Percentiles rank a stretch among this genome's conserved stretches.
phyloP scores from a whole-genome alignment of 2,797 vertebrate genomes.

The Bufotes viridis region DNA sequence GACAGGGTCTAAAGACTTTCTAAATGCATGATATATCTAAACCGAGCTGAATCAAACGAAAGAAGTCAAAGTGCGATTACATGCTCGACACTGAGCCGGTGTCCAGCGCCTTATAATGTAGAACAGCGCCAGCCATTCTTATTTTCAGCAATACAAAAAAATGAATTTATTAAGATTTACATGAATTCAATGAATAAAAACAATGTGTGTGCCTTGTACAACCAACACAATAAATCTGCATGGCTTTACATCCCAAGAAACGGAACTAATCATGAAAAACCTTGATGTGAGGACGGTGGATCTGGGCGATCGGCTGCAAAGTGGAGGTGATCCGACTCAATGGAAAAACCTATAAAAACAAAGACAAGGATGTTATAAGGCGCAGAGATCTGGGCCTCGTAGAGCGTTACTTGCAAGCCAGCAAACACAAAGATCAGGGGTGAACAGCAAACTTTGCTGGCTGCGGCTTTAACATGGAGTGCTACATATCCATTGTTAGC shows the following conservation, averaged over 20 bases:
- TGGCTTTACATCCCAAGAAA: background rate
- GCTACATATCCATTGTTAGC: too few relatives aligned
- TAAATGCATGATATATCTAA: too few relatives aligned
- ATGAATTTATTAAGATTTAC: background rate
- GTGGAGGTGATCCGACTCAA: background rate
- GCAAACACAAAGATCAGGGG: background rate
- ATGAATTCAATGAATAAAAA: background rate
- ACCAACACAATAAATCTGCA: background rate
- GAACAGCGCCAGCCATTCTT: background rate
- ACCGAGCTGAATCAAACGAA: too few relatives aligned
- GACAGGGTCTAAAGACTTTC: too few relatives aligned
- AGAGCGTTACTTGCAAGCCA: background rate
- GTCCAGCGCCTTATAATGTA: background rate
- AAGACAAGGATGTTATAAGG: background rate
- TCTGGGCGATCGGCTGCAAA: background rate
- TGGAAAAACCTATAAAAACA: background rate
- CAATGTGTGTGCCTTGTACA: background rate
- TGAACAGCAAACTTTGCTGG: background rate
- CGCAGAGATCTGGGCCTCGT: background rate
- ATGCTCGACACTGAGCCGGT: too few relatives aligned
- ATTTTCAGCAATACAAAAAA: background rate
- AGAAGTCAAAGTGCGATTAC: too few relatives aligned
- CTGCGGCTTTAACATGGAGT: too few relatives aligned
- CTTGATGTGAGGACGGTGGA: background rate
- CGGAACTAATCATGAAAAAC: conserved; percentile 18